These are phyloP conservation scores for Acipenser transmontanus DNA, from an alignment of 2,797 vertebrate genomes.

Conservation along the genomic window DNA sequence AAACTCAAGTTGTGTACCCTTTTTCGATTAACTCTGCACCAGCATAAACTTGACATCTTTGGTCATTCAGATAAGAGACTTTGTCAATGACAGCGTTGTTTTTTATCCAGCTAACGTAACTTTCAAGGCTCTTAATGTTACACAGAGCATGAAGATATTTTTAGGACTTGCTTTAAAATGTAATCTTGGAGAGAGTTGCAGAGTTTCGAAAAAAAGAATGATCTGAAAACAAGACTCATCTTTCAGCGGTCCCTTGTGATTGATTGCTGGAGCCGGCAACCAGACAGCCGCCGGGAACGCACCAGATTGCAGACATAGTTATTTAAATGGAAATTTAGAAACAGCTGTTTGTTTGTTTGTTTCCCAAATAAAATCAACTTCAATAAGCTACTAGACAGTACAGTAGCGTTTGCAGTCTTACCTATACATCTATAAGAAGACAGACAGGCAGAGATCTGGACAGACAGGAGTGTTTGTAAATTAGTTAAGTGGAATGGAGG, in stretches of 20 bases:
- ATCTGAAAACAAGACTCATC: constrained; percentile 20
- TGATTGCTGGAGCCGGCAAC: constrained; percentile 13
- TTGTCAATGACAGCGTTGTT: constrained; percentile 15
- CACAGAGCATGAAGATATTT: constrained; percentile 23
- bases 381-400: too few relatives aligned
- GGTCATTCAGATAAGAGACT: constrained; percentile 32
- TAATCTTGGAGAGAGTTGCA: constrained; percentile 11
- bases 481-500: too few relatives aligned
- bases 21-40: constrained; percentile 30
- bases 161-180: constrained; percentile 17
- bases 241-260: constrained; percentile 19
- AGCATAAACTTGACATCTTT: constrained; percentile 30
- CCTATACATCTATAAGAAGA: too few relatives aligned
- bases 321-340: not conserved
- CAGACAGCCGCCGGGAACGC: not conserved
- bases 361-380: too few relatives aligned
- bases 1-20: constrained; percentile 33
- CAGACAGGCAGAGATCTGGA: too few relatives aligned
- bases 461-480: too few relatives aligned
- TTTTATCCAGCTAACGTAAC: constrained; percentile 4
- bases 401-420: too few relatives aligned
- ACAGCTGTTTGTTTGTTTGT: too few relatives aligned
- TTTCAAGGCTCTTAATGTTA: not conserved
- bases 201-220: constrained; percentile 14
- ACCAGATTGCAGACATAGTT: not conserved